Base-by-base conservation (phyloP, 2,113 vertebrate species). In the Melospiza melodia region DNA sequence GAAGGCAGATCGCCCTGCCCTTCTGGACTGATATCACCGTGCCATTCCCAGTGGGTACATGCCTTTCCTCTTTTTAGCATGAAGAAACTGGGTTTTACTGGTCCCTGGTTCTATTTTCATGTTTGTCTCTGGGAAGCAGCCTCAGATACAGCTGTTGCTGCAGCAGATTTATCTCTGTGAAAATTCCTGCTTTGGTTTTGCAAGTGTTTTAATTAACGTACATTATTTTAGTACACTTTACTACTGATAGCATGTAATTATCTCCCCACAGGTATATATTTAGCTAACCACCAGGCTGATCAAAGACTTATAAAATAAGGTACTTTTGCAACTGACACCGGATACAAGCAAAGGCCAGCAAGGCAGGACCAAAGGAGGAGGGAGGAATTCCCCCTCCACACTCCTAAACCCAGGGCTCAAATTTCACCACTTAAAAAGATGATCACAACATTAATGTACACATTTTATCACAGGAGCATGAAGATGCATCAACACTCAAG, bases 241-340 rank as follows among this genome's bases (percentile, higher is more conserved):
- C 91, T 83, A 94, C 84, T 83, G 87, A 95, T 95, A 97, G 89
- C 84, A 57, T 95, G 66, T 95, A 96, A 97, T 97, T 96, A 96
- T 79, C 81, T 95, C 96, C 93, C 93, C 95, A 91, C 95, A 95
- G 93, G 95, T 94, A 89, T 87, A 94, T 92, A 93, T 96, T 96
- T 96, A 97, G 89, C 81, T 84, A 95, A 95, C 87, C 81, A 89
- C 87, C 44, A 91, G 81, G 58, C 84, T 94, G 89, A 95, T 91
- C 93, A 87, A 87, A 94, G 84, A 87, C 78, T 69, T 87, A 79
- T 90, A 89, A 78, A 96, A 95, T 22, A 68, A 82, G 55, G 21
- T 76, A 46, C 41, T 86, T 88, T 54, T 69, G 77, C 71, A 95
- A 76, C 57, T 81, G 73, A 74, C 57, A 71, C 27, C 33, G 35